phyloP scores from a whole-genome alignment of 2,797 vertebrate genomes.

The Echeneis naucrates region DNA sequence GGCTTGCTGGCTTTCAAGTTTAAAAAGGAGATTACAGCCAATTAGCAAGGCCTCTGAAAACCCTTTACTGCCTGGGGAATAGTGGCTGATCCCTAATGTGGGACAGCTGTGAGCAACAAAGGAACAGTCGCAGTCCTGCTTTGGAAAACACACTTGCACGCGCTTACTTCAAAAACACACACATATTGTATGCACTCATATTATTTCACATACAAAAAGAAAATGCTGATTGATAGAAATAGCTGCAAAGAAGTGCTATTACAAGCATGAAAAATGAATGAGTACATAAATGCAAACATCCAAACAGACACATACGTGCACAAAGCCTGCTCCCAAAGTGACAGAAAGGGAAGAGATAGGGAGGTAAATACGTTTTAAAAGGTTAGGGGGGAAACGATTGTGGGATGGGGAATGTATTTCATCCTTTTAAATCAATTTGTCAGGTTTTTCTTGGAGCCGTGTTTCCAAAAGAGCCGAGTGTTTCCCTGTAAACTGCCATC shows the following conservation, averaged over 20 bases:
- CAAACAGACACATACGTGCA: constrained; percentile 47
- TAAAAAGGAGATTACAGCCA: constrained; percentile 86
- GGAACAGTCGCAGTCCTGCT: constrained; percentile 70
- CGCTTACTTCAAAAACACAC: constrained; percentile 61
- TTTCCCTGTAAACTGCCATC: constrained; percentile 84
- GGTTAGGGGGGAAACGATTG: constrained; percentile 69
- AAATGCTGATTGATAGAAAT: constrained; percentile 65
- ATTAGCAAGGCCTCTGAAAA: constrained; percentile 83
- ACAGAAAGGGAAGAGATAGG: constrained; percentile 69
- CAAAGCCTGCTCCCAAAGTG: constrained; percentile 70
- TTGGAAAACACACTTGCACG: constrained; percentile 69
- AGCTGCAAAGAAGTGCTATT: constrained; percentile 71
- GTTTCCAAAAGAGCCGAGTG: constrained; percentile 76
- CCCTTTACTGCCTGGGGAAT: constrained; percentile 74
- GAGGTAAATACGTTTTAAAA: constrained; percentile 82
- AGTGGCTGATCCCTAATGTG: constrained; percentile 77
- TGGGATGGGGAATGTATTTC: constrained; percentile 71
- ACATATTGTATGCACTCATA: constrained; percentile 38
- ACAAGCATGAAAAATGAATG: constrained; percentile 78
- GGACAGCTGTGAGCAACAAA: constrained; percentile 81
- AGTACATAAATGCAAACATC: constrained; percentile 53
- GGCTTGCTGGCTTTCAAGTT: constrained; percentile 79
- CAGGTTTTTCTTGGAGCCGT: constrained; percentile 67
- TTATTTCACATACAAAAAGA: constrained; percentile 67
- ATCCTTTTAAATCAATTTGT: constrained; percentile 84